Percentiles rank a stretch among this genome's conserved stretches.
These are phyloP conservation scores for Bucorvus abyssinicus DNA, from an alignment of 2,797 vertebrate species.

Conservation along the genomic window DNA sequence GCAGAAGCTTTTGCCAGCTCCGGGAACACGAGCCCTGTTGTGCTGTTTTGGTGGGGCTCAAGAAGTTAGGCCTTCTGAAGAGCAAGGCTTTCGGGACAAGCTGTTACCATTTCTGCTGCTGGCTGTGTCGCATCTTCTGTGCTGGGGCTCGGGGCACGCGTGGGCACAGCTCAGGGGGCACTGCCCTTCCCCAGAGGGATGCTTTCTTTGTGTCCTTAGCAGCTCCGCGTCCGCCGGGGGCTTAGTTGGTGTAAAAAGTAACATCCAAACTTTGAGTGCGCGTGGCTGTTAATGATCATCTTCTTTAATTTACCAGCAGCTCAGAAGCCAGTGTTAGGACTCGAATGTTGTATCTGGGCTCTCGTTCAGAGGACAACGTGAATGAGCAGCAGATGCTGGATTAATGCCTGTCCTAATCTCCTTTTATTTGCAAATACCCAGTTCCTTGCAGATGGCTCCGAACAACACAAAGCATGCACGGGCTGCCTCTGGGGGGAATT, in stretches of 20 bases:
- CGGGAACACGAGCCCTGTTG: neutral
- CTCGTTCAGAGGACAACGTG: constrained; percentile 30
- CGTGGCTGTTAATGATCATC: neutral
- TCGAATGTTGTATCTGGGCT: neutral
- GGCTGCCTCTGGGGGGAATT: constrained; percentile 33
- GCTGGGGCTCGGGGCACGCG: rapidly evolving
- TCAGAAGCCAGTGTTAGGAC: neutral
- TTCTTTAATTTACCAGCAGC: neutral
- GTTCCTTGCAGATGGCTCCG: constrained; percentile 57
- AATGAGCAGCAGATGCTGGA: constrained; percentile 48
- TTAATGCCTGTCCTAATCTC: constrained; percentile 54
- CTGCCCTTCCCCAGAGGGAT: neutral
- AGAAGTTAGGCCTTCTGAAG: neutral
- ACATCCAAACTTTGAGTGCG: neutral
- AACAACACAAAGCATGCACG: neutral
- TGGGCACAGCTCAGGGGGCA: neutral
- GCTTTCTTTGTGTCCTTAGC: neutral
- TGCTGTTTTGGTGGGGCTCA: neutral
- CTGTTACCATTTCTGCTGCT: neutral
- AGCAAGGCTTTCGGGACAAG: neutral
- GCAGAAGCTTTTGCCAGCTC: neutral
- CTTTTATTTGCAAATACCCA: constrained; percentile 56
- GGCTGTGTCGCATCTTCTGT: neutral
- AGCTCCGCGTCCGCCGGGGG: rapidly evolving
- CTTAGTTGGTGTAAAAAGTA: neutral